phyloP scores from a whole-genome alignment of 2,888 invertebrate species.

The Chrysopilus asiliformis region DNA sequence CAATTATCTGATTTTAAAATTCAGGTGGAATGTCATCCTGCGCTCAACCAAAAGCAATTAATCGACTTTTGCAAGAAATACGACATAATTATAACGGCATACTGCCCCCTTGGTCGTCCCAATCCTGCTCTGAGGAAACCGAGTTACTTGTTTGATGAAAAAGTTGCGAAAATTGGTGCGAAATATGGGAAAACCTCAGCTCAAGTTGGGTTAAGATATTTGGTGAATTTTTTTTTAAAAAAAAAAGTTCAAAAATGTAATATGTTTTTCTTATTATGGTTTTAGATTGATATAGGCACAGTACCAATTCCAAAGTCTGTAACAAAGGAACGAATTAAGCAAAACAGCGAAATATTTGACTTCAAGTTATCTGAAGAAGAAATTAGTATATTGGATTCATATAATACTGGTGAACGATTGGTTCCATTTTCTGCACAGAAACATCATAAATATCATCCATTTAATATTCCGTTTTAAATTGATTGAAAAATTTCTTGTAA shows the following conservation, averaged over 20 bases:
- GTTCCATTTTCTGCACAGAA: constrained; percentile 10
- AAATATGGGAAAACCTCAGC: constrained; percentile 53
- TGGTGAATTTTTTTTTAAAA: constrained; percentile 52
- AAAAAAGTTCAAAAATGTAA: constrained; percentile 48
- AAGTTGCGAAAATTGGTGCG: constrained; percentile 46
- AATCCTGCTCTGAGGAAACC: constrained; percentile 58
- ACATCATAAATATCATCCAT: constrained; percentile 34
- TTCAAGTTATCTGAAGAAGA: constrained; percentile 40
- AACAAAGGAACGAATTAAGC: constrained; percentile 32
- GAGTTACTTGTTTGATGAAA: constrained; percentile 37
- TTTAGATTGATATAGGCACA: constrained; percentile 37
- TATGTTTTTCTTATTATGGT: constrained; percentile 39
- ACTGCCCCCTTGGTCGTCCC: constrained; percentile 65
- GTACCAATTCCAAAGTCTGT: constrained; percentile 40
- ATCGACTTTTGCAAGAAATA: constrained; percentile 50
- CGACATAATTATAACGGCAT: constrained; percentile 56
- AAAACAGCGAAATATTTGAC: constrained; percentile 40
- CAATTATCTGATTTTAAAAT: too few relatives aligned
- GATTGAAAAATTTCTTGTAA: too few relatives aligned
- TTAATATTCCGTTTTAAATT: constrained; percentile 28
- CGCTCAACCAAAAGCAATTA: constrained; percentile 51
- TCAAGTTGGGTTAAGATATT: constrained; percentile 52
- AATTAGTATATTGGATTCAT: constrained; percentile 36
- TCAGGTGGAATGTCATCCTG: constrained; percentile 38
- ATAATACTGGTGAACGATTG: constrained; percentile 34